Evolutionary conservation across 1,140 invertebrate genomes (phyloP).

Genomic region (Panagrolaimus sp.): DNA sequence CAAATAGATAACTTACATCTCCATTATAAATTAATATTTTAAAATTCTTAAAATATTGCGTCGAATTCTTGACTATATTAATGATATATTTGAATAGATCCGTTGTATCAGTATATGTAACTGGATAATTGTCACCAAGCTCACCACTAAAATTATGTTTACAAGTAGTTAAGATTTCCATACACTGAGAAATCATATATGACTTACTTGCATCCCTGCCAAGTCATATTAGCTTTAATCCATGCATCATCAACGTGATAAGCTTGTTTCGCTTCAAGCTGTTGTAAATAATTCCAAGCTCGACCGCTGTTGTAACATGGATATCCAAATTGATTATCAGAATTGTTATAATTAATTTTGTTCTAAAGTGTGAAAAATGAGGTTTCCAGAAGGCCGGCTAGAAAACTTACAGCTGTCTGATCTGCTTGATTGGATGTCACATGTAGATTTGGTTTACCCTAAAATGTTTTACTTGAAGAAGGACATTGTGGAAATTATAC

Average conservation of each 20-base stretch:
- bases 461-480: no score
- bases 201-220: background rate
- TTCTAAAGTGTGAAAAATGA: background rate
- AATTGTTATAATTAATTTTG: constrained; percentile 22
- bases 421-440: constrained; percentile 20
- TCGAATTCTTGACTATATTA: background rate
- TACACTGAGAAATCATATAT: no score
- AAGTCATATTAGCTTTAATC: constrained; percentile 3
- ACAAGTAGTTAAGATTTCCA: no score
- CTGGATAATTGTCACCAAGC: constrained; percentile 17
- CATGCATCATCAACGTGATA: constrained; percentile 20
- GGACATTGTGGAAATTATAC: background rate
- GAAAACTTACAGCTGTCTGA: constrained; percentile 13
- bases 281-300: constrained; percentile 17
- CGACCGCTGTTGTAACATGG: constrained; percentile 24
- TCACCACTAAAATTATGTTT: constrained; percentile 7
- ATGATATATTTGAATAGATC: constrained; percentile 21
- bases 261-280: constrained; percentile 22
- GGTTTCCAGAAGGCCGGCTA: no score
- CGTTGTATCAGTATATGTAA: constrained; percentile 18
- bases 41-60: constrained; percentile 20
- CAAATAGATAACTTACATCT: background rate
- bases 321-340: constrained; percentile 24
- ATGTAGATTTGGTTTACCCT: constrained; percentile 12
- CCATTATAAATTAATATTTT: constrained; percentile 28